phyloP scores from a whole-genome alignment of 1,140 invertebrate species.

The Halictus rubicundus region DNA sequence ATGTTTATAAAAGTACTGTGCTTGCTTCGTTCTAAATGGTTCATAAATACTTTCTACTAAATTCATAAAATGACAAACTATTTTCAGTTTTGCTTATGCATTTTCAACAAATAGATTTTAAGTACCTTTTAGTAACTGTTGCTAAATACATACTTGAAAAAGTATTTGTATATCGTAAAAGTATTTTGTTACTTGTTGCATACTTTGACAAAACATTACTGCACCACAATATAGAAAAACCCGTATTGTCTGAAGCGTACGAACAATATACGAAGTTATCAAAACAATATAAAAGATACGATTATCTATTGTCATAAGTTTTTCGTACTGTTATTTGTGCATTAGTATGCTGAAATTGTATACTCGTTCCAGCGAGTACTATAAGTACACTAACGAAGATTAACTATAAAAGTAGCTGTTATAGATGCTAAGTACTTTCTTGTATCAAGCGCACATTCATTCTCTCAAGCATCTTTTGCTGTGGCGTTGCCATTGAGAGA shows the following conservation, averaged over 20 bases:
- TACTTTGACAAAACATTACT: not conserved
- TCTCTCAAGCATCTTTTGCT: not conserved
- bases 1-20: constrained; percentile 19
- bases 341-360: not conserved
- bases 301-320: not conserved
- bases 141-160: too few species aligned
- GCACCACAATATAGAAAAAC: not conserved
- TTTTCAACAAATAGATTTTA: too few species aligned
- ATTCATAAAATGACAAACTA: not conserved
- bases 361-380: not conserved
- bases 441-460: not conserved
- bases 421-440: not conserved
- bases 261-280: constrained; percentile 1
- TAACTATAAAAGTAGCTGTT: not conserved
- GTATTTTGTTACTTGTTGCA: not conserved
- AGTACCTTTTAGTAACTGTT: too few species aligned
- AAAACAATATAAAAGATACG: constrained; percentile 16
- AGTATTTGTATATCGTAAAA: not conserved
- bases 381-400: not conserved
- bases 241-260: not conserved
- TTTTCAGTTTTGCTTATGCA: not conserved
- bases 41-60: not conserved
- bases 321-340: too few species aligned
- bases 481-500: not conserved
- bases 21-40: too few species aligned